phyloP scores from a whole-genome alignment of 2,888 invertebrate genomes.

The Crematogaster levior region DNA sequence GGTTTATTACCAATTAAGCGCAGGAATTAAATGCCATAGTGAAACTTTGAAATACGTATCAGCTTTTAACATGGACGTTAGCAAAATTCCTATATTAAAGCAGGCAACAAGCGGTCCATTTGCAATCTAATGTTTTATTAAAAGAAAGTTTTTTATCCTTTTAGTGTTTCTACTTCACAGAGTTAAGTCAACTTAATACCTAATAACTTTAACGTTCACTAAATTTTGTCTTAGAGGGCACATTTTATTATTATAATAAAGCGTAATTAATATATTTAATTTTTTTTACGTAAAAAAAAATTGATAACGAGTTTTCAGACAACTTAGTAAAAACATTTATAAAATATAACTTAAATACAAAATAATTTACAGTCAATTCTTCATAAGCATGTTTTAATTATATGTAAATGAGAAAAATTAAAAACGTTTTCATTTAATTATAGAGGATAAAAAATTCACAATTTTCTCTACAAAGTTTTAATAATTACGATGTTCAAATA shows the following conservation, averaged over 20 bases:
- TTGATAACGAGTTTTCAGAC: neutral
- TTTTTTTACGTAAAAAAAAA: neutral
- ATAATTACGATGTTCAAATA: neutral
- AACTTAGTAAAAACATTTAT: neutral
- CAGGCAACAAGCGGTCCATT: conserved; percentile 68
- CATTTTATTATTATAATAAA: conserved; percentile 13
- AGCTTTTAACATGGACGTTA: conserved; percentile 59
- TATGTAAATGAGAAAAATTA: neutral
- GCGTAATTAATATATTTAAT: neutral
- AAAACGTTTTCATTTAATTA: neutral
- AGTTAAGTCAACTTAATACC: neutral
- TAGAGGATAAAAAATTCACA: neutral
- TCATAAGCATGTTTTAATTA: neutral
- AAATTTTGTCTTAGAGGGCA: neutral
- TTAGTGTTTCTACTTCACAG: neutral
- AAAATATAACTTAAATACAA: neutral
- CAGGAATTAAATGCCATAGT: conserved; percentile 55
- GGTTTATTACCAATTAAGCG: conserved; percentile 45
- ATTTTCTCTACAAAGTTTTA: neutral
- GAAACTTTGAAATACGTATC: conserved; percentile 64
- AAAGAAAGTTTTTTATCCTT: conserved; percentile 19
- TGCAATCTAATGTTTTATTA: conserved; percentile 57
- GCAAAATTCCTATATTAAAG: conserved; percentile 56
- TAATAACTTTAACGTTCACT: neutral
- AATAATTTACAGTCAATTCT: neutral